Evolutionary conservation across 1,140 invertebrate genomes (phyloP), one percentile per base, ranked within the genome.

Genomic region (Ericerus pela): DNA sequence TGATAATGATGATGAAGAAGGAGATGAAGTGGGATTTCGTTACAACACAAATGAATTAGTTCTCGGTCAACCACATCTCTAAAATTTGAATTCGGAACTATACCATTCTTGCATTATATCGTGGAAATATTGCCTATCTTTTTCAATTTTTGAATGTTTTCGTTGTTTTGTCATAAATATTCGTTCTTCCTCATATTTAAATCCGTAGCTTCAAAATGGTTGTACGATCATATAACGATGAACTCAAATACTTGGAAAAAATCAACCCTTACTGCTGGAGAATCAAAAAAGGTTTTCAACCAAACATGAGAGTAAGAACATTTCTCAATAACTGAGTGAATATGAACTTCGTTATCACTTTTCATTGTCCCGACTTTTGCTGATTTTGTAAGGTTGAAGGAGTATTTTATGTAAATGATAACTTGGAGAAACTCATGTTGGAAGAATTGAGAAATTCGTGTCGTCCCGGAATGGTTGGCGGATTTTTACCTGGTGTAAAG

Each of bases 251-350:
- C 69, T 72, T 99, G 58, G 93, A 98, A 67, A 93, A 88, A 71
- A 77, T 96, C 14, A 81, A 76, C 65, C 74, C 83, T 14, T 73
- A 83, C 68, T 82, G 78, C 63, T 99, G 95, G 93, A 81, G 75
- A 66, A 99, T 99, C 58, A 98, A 97, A 70, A 98, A 93, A 70
- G 96, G 94, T 4, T 99, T 99, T 73, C 95, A 99, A 62, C 92
- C 94, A 1, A 98, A 98, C 63, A 99, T 99, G 96, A 98, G 96
- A 66, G 95, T 87, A 72, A 68, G 69, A 16, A 5, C 1, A 20
- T 8, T 6, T 37, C 18, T 30, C 10, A 10, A 38, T 2, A 20
- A 24, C 56, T 22, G 24, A 38, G 30, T 20, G 24, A 30, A 24
- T 53, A 6, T 31, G 11, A 24, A 56, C 14, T 30, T 8, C 27